Evolutionary conservation across 2,888 invertebrate genomes (phyloP), one percentile per base, ranked within the genome.

Genomic region (Hemaris fuciformis): DNA sequence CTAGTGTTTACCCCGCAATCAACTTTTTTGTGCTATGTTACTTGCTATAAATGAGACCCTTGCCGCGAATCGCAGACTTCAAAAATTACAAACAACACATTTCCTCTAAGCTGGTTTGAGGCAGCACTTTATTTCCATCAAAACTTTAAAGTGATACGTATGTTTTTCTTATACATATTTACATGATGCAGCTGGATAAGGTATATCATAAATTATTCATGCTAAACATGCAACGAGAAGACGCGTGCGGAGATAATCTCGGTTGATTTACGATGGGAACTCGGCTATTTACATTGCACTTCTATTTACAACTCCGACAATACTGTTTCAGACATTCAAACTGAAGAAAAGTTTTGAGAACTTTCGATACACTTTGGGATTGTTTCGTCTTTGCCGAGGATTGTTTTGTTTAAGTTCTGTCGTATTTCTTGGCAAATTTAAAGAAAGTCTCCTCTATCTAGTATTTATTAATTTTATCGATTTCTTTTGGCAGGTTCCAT

Each of bases 211-310:
- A 85, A 89, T 90, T 87, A 90, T 89, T 87, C 89, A 90, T 87
- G 76, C 81, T 75, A 84, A 84, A 83, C 84, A 86, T 80, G 81
- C 80, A 75, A 71, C 64, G 74, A 80, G 83, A 79, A 79, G 83
- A 84, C 81, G 81, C 82, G 80, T 83, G 80, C 78, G 73, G 76
- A 85, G 85, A 90, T 90, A 88, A 91, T 91, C 91, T 87, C 80
- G 74, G 72, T 77, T 90, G 91, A 91, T 90, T 88, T 90, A 90
- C 85, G 89, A 87, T 84, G 85, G 76, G 83, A 86, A 87, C 83
- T 79, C 72, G 68, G 77, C 75, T 77, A 80, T 86, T 87, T 85
- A 83, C 83, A 79, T 80, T 77, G 70, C 64, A 71, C 75, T 74
- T 75, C 73, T 76, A 83, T 83, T 84, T 83, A 83, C 77, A 80